Conservation (phyloP, 2,113 vertebrate species). For the Austrofundulus limnaeus region DNA sequence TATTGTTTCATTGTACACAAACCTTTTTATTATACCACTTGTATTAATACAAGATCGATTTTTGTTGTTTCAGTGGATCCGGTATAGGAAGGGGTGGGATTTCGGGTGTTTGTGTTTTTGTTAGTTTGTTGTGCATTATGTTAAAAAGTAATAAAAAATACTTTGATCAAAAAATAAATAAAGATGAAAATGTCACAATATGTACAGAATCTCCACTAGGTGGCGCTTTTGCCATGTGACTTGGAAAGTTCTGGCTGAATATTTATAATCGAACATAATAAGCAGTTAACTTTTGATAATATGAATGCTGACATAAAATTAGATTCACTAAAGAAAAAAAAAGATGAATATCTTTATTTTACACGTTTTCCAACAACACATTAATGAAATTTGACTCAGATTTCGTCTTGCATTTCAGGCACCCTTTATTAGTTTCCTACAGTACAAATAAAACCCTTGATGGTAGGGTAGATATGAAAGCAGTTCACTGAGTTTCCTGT, state of each 20-base stretch:
- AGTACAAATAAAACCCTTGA: not conserved
- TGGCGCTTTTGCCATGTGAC: conserved; percentile 18
- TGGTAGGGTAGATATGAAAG: conserved; percentile 26
- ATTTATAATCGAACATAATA: not conserved
- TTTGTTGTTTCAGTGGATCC: too few species aligned
- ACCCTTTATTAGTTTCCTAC: conserved; percentile 49
- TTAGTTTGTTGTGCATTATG: too few species aligned
- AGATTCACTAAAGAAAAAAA: not conserved
- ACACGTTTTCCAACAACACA: conserved; percentile 16
- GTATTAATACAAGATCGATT: too few species aligned
- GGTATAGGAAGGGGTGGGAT: too few species aligned
- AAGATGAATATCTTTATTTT: not conserved
- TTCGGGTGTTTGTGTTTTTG: too few species aligned
- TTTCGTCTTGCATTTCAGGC: conserved; percentile 24
- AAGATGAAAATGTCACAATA: not conserved
- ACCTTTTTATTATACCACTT: too few species aligned
- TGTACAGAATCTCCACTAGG: conserved; percentile 34
- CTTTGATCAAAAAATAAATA: not conserved
- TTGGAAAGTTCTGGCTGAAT: not conserved
- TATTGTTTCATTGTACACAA: too few species aligned
- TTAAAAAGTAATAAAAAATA: too few species aligned
- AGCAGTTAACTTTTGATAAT: not conserved
- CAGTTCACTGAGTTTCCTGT: conserved; percentile 29
- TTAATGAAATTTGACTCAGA: conserved; percentile 46
- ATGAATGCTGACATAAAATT: not conserved